Conservation (phyloP, 2,113 vertebrate genomes). For the Calypte anna region DNA sequence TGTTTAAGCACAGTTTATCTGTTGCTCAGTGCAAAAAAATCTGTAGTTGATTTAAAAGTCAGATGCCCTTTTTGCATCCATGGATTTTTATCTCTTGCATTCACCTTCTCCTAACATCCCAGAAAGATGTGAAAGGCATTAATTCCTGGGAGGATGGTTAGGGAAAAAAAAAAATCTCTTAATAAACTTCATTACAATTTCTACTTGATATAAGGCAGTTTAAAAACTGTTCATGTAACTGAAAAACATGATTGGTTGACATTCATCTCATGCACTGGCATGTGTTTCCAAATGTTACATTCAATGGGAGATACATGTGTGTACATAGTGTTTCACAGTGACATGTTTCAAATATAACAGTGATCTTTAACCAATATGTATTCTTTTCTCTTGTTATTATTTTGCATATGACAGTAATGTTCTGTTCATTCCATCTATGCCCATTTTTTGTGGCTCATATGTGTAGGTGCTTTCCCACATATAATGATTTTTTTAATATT, state of each 20-base stretch:
- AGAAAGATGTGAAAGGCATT: not conserved
- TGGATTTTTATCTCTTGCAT: not conserved
- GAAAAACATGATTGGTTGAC: not conserved
- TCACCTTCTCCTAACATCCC: not conserved
- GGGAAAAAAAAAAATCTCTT: not conserved
- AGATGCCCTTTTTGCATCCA: not conserved
- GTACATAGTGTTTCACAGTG: not conserved
- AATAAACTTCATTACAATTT: not conserved
- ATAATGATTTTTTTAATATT: not conserved
- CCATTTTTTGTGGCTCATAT: not conserved
- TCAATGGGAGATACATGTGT: not conserved
- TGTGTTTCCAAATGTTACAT: not conserved
- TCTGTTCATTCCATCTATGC: not conserved
- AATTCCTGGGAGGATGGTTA: not conserved
- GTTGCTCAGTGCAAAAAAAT: not conserved
- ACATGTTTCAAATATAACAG: not conserved
- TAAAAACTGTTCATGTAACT: not conserved
- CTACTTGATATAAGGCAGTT: not conserved
- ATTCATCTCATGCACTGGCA: not conserved
- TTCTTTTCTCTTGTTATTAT: not conserved
- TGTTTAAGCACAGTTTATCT: not conserved
- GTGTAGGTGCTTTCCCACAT: not conserved
- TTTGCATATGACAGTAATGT: not conserved
- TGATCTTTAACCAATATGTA: not conserved
- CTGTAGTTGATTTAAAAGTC: not conserved